Evolutionary conservation across 1,140 invertebrate genomes (phyloP).

Genomic region (Formica exsecta): DNA sequence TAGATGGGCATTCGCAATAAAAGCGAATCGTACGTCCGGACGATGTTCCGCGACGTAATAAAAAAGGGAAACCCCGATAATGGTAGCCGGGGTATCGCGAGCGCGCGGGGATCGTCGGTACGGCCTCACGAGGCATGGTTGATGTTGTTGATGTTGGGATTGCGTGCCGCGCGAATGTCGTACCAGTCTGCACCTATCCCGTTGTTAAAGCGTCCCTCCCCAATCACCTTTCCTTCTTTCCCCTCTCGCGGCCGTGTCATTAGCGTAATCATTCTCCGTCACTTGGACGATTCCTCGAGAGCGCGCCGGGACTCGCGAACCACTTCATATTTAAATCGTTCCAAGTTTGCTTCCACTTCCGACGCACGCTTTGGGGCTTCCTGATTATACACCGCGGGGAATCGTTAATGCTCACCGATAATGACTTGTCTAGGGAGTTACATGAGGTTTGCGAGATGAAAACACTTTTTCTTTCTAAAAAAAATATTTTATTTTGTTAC

Average conservation of each 20-base stretch:
- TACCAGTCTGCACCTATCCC: conserved; percentile 81
- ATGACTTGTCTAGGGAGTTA: conserved; percentile 37
- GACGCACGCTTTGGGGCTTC: conserved; percentile 48
- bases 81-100: conserved; percentile 52
- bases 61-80: conserved; percentile 62
- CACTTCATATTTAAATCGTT: conserved; percentile 75
- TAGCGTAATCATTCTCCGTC: conserved; percentile 83
- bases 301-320: conserved; percentile 52
- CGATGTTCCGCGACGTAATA: conserved; percentile 55
- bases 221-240: neutral
- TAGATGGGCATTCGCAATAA: conserved; percentile 55
- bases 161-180: conserved; percentile 74
- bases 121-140: conserved; percentile 47
- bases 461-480: neutral
- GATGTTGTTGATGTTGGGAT: conserved; percentile 75
- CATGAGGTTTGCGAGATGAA: neutral
- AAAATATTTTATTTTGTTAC: neutral
- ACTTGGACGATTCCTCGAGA: conserved; percentile 76
- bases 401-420: conserved; percentile 12
- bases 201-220: conserved; percentile 60
- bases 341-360: conserved; percentile 54
- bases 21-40: conserved; percentile 63
- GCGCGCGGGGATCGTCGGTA: conserved; percentile 9
- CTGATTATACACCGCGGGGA: conserved; percentile 55
- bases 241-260: conserved; percentile 73